phyloP scores from a whole-genome alignment of 2,888 invertebrate genomes.

The Drosophila prolongata region DNA sequence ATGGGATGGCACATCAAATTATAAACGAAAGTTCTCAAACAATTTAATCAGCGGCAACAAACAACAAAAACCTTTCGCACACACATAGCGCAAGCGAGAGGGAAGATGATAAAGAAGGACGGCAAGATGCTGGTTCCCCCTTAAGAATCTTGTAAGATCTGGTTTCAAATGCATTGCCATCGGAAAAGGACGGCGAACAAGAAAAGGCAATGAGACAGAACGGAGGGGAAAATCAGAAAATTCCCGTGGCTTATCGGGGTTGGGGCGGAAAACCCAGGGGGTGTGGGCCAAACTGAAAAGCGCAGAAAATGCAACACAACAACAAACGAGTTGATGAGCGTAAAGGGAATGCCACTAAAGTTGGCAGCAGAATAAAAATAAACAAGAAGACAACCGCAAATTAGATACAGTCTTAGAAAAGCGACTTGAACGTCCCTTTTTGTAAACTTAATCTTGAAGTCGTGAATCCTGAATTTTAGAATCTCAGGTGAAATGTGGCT shows the following conservation, averaged over 20 bases:
- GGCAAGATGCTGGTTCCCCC: constrained; percentile 25
- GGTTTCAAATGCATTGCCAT: constrained; percentile 60
- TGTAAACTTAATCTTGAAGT: not conserved
- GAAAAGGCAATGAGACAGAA: constrained; percentile 28
- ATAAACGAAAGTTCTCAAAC: constrained; percentile 73
- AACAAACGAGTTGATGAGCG: constrained; percentile 28
- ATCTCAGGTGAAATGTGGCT: too few species aligned
- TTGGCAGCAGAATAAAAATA: constrained; percentile 6
- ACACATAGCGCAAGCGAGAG: constrained; percentile 14
- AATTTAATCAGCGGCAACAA: constrained; percentile 68
- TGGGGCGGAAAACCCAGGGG: not conserved
- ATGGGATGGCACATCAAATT: constrained; percentile 64
- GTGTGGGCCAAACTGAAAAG: constrained; percentile 25
- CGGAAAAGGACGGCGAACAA: constrained; percentile 15
- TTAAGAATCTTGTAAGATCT: constrained; percentile 68
- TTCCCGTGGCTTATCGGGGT: not conserved
- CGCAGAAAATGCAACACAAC: constrained; percentile 31
- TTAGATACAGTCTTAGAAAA: not conserved
- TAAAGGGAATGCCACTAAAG: constrained; percentile 27
- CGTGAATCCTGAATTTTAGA: too few species aligned
- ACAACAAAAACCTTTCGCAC: constrained; percentile 57
- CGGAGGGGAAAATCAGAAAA: constrained; percentile 21
- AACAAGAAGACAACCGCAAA: constrained; percentile 4
- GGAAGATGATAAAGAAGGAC: constrained; percentile 6
- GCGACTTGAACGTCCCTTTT: too few species aligned